phyloP scores from a whole-genome alignment of 2,797 vertebrate genomes.

The Enteromius paludinosus region DNA sequence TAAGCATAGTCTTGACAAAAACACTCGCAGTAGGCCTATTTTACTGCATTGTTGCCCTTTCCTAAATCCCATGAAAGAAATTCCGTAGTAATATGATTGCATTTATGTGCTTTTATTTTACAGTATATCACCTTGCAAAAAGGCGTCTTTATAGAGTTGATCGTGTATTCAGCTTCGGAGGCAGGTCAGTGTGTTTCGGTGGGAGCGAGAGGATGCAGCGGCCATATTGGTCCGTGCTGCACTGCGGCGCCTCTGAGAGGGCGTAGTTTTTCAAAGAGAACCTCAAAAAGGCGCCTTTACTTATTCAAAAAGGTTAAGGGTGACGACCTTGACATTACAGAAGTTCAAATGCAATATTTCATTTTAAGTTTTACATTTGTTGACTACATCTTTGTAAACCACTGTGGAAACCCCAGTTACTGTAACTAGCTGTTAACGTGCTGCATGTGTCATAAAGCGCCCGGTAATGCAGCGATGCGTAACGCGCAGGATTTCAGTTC shows the following conservation, averaged over 20 bases:
- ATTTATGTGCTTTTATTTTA: not conserved
- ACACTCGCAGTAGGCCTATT: too few species aligned
- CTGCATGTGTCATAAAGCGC: not conserved
- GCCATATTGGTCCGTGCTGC: conserved; percentile 63
- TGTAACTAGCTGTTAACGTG: not conserved
- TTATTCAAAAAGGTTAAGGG: conserved; percentile 88
- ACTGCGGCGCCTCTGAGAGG: conserved; percentile 62
- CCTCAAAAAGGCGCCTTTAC: conserved; percentile 82
- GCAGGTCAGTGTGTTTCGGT: conserved; percentile 29
- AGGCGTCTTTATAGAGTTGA: not conserved
- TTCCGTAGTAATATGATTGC: not conserved
- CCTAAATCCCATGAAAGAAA: not conserved
- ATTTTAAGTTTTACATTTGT: conserved; percentile 54
- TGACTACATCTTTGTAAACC: not conserved
- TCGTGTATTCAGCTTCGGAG: conserved; percentile 18
- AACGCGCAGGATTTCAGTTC: not conserved
- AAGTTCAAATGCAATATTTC: conserved; percentile 84
- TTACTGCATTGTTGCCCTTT: not conserved
- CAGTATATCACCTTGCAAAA: not conserved
- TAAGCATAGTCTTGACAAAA: not conserved
- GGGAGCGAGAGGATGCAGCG: conserved; percentile 47
- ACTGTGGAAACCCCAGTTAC: not conserved
- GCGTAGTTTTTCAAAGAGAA: conserved; percentile 66
- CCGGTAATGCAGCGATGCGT: too few species aligned
- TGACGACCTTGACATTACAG: conserved; percentile 90